Percentiles rank a stretch among this genome's conserved stretches.
Evolutionary conservation across 2,888 invertebrate species (phyloP).

Genomic region (Elysia crispata): DNA sequence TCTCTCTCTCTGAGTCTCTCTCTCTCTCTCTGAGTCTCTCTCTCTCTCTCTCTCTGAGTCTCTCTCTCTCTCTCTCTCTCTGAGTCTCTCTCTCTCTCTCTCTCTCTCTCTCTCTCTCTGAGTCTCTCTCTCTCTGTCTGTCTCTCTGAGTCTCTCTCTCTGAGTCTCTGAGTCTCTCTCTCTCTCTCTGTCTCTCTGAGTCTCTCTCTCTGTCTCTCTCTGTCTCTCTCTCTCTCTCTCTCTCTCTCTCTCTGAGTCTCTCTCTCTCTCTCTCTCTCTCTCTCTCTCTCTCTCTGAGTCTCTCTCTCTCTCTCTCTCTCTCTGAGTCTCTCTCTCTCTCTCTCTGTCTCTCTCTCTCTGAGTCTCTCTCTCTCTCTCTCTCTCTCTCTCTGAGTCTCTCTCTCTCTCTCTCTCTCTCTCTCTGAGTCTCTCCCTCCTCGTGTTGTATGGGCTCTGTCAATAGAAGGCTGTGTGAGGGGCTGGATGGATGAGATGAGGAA

Average conservation of each 20-base stretch:
- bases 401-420: neutral
- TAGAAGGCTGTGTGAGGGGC: too few relatives aligned
- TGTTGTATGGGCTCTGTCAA: too few relatives aligned
- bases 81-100: slow-evolving; percentile 3
- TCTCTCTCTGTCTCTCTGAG: neutral
- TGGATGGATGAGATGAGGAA: too few relatives aligned
- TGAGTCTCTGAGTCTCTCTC: neutral
- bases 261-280: neutral
- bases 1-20: neutral
- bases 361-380: slow-evolving; percentile 15
- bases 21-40: neutral
- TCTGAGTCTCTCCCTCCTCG: neutral
- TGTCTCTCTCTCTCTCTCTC: neutral
- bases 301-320: slow-evolving; percentile 10
- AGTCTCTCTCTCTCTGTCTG: neutral
- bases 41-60: neutral
- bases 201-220: slow-evolving; percentile 20
- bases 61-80: slow-evolving; percentile 12
- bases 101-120: neutral
- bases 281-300: neutral
- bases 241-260: neutral
- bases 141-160: neutral
- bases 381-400: slow-evolving; percentile 2
- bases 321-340: neutral
- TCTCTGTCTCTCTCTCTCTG: slow-evolving; percentile 26